Evolutionary conservation across 2,797 vertebrate species (phyloP), one percentile per base, ranked within the genome.

Genomic region (Oophaga sylvatica): DNA sequence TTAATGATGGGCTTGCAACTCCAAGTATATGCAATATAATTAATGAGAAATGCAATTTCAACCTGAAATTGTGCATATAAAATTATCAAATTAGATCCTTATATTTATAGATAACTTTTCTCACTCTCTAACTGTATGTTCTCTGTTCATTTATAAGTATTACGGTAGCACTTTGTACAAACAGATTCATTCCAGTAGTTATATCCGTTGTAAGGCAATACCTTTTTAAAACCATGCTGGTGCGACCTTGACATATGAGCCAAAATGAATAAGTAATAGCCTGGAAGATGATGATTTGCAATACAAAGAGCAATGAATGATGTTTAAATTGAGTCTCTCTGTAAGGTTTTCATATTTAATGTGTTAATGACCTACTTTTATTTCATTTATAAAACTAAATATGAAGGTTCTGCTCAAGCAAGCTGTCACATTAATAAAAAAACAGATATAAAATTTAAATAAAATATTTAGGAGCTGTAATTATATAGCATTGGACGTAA

Each of bases 271-370:
- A 86, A 86, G 80, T 80, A 57, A 86, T 86, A 70, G 12, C 13
- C 65, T 60, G 20, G 53, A 63, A 77, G 31, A 20, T 60, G 65
- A 60, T 80, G 48, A 71, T 80, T 80, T 80, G 65, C 26, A 80
- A 35, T 59, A 86, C 63, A 86, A 86, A 62, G 56, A 75, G 11
- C 35, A 62, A 59, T 62, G 35, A 63, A 53, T 71, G 57, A 82
- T 76, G 59, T 82, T 82, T 76, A 87, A 87, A 82, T 82, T 48
- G 59, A 75, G 57, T 31, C 59, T 79, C 73, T 65, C 59, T 56
- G 59, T 67, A 87, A 76, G 41, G 20, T 67, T 68, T 82, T 73
- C 86, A 82, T 75, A 53, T 82, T 87, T 82, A 87, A 82, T 87
- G 57, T 77, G 67, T 82, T 71, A 81, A 67, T 31, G 26, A 70